Conservation (phyloP, 2,113 vertebrate species). For the Osmerus eperlanus region DNA sequence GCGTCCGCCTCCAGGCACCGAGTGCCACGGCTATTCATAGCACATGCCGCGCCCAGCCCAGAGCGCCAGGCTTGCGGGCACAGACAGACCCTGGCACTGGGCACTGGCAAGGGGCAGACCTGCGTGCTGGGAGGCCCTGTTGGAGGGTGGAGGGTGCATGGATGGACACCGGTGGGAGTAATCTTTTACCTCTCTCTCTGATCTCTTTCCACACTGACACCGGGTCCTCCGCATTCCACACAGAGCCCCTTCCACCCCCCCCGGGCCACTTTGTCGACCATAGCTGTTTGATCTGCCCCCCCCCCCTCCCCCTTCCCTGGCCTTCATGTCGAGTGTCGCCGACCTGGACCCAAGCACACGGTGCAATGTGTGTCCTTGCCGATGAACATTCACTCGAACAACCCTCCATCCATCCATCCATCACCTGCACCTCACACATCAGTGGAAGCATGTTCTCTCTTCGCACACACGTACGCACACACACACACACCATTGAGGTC, state of each 20-base stretch:
- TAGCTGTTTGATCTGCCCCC: neutral
- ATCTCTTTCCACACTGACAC: constrained; percentile 49
- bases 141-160: constrained; percentile 7
- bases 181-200: constrained; percentile 34
- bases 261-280: neutral
- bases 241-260: neutral
- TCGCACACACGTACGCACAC: constrained; percentile 3
- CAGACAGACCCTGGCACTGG: constrained; percentile 11
- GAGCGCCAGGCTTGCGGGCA: constrained; percentile 32
- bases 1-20: neutral
- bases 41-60: constrained; percentile 10
- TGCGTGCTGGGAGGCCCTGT: neutral
- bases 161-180: constrained; percentile 11
- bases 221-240: constrained; percentile 2
- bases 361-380: too few species aligned
- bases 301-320: too few species aligned
- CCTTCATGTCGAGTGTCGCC: too few species aligned
- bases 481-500: neutral
- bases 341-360: too few species aligned
- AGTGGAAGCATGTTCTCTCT: neutral
- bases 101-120: neutral
- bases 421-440: too few species aligned
- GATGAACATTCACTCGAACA: too few species aligned
- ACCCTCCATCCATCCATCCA: too few species aligned
- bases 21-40: constrained; percentile 66